Conservation (phyloP, 2,113 vertebrate genomes). For the Dromiciops gliroides region DNA sequence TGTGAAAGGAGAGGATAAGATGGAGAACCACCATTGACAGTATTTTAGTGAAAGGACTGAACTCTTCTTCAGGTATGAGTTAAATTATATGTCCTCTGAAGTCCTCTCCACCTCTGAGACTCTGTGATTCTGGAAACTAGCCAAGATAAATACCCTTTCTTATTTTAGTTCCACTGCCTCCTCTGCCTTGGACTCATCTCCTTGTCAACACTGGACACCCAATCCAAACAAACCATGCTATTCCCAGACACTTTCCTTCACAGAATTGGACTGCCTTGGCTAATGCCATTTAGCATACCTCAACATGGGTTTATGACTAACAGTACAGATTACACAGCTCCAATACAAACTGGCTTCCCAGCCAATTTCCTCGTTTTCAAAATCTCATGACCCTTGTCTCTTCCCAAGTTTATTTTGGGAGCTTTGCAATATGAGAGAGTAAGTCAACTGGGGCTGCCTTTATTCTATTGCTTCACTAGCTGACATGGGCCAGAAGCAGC, state of each 20-base stretch:
- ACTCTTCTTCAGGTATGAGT: neutral
- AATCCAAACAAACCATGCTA: neutral
- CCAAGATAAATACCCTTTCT: neutral
- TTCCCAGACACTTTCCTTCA: neutral
- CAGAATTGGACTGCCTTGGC: constrained; percentile 74
- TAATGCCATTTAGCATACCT: constrained; percentile 77
- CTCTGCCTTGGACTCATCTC: constrained; percentile 1
- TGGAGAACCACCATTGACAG: neutral
- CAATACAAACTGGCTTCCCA: constrained; percentile 65
- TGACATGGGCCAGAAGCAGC: constrained; percentile 9
- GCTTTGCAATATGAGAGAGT: neutral
- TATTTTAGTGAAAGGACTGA: neutral
- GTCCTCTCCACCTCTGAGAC: neutral
- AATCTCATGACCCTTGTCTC: constrained; percentile 34
- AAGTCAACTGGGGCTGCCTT: neutral
- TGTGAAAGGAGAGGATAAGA: neutral
- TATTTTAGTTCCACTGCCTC: neutral
- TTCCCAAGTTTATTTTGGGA: constrained; percentile 32
- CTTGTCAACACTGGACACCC: neutral
- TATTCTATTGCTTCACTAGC: neutral
- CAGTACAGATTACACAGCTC: constrained; percentile 67
- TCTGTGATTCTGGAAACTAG: neutral
- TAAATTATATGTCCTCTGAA: neutral
- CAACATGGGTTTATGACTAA: constrained; percentile 70
- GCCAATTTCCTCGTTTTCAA: constrained; percentile 76